phyloP scores from a whole-genome alignment of 1,140 invertebrate genomes.

The Gryllus bimaculatus region DNA sequence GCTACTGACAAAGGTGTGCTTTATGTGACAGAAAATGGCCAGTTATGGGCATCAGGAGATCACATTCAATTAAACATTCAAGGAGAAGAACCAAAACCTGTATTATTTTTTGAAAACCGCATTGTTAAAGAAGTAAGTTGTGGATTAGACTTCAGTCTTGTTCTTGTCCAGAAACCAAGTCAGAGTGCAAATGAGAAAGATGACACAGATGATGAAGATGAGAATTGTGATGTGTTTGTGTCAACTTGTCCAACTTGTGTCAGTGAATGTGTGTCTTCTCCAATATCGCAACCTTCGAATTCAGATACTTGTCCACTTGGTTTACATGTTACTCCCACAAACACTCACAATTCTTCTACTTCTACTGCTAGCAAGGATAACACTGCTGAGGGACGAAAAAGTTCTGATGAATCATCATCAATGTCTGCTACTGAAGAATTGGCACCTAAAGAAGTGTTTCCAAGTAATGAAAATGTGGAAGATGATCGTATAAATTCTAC shows the following conservation, averaged over 20 bases:
- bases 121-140: constrained; percentile 48
- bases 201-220: constrained; percentile 51
- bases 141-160: constrained; percentile 57
- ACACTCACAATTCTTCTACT: constrained; percentile 26
- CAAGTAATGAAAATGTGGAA: neutral
- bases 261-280: constrained; percentile 37
- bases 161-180: constrained; percentile 49
- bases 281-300: constrained; percentile 28
- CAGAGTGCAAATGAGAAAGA: constrained; percentile 38
- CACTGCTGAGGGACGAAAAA: constrained; percentile 27
- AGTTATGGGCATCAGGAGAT: constrained; percentile 62
- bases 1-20: constrained; percentile 49
- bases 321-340: constrained; percentile 32
- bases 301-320: constrained; percentile 40
- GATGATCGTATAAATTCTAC: neutral
- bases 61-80: constrained; percentile 60
- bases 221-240: constrained; percentile 50
- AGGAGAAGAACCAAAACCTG: constrained; percentile 46
- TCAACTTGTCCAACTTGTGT: constrained; percentile 47
- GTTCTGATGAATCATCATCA: constrained; percentile 24
- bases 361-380: constrained; percentile 38
- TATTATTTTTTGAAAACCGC: constrained; percentile 57
- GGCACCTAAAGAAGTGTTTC: neutral
- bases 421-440: constrained; percentile 26
- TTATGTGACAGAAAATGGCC: constrained; percentile 55